Evolutionary conservation across 1,140 invertebrate genomes (phyloP), one percentile per base, ranked within the genome.

Genomic region (Calliopsis andreniformis): DNA sequence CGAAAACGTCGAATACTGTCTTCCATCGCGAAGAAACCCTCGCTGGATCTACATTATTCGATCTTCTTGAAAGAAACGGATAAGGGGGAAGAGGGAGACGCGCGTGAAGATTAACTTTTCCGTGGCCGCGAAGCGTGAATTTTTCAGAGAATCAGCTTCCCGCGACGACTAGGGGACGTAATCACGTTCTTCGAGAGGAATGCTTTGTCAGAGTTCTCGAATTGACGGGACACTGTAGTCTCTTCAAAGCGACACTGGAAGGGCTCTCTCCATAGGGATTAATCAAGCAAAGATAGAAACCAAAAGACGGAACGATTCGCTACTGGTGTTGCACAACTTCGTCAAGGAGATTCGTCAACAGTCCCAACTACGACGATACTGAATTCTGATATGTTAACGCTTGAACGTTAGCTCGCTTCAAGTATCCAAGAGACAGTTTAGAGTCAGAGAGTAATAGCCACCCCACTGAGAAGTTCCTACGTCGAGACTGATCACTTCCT

Each of bases 381-480:
- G 18, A 39, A 59, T 59, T n/a, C 12, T n/a, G 32, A 1, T 32
- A 32, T 18, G 32, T 20, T 10, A 35, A 39, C 6, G 32, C 30
- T 18, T 3, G 30, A 5, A 39, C 56, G 10, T 12, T 20, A 32
- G 12, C 32, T 20, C n/a, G 56, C 32, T 59, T 59, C 14, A 23
- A 59, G 39, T 32, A 10, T 59, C 47, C 25, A 42, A 14, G 8
- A 45, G 23, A 20, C 43, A 70, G 55, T 49, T 49, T 49, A 55
- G 45, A 70, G 59, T 69, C 53, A 58, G 43, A 35, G 10, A 55
- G 43, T 70, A 70, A 70, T 59, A 39, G 68, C 43, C 35, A 32
- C 42, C n/a, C n/a, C 28, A 16, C 4, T 1, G 68, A 59, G 49
- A 70, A 59, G 55, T 71, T 71, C 61, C 23, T 7, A 18, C 39